A percentile compares a stretch with the other conserved stretches of the same genome.
These are phyloP conservation scores for Elmis aenea DNA, from an alignment of 2,888 invertebrate species.

Conservation along the genomic window DNA sequence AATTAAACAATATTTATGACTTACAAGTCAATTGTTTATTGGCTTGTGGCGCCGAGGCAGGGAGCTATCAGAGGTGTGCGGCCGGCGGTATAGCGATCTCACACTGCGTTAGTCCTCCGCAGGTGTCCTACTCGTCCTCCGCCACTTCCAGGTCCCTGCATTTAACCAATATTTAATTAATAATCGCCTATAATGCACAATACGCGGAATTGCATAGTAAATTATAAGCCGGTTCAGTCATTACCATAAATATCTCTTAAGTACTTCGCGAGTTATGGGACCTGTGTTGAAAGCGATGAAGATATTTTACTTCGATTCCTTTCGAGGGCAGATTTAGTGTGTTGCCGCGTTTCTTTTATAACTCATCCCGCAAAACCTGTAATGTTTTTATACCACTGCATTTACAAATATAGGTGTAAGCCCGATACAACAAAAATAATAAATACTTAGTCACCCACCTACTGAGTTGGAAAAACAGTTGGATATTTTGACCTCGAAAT, in stretches of 20 bases:
- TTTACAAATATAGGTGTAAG: too few relatives aligned
- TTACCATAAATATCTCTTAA: slow-evolving; percentile 33
- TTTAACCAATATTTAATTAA: slow-evolving; percentile 33
- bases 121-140: slow-evolving; percentile 19
- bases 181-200: slow-evolving; percentile 31
- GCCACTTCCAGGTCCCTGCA: slow-evolving; percentile 33
- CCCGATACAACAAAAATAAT: too few relatives aligned
- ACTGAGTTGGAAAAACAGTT: too few relatives aligned
- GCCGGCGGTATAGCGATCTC: slow-evolving; percentile 31
- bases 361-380: too few relatives aligned
- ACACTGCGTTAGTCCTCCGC: slow-evolving; percentile 21
- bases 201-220: slow-evolving; percentile 30
- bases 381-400: too few relatives aligned
- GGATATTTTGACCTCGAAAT: too few relatives aligned
- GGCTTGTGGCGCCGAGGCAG: slow-evolving; percentile 33
- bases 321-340: too few relatives aligned
- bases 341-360: too few relatives aligned
- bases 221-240: slow-evolving; percentile 27
- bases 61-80: slow-evolving; percentile 37
- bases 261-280: slow-evolving; percentile 18
- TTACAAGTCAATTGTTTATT: slow-evolving; percentile 40
- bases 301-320: slow-evolving; percentile 17
- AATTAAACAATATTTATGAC: too few relatives aligned
- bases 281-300: slow-evolving; percentile 22
- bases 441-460: too few relatives aligned